These are phyloP conservation scores for Crossocerus cetratus DNA, from an alignment of 2,888 invertebrate species.

Conservation along the genomic window DNA sequence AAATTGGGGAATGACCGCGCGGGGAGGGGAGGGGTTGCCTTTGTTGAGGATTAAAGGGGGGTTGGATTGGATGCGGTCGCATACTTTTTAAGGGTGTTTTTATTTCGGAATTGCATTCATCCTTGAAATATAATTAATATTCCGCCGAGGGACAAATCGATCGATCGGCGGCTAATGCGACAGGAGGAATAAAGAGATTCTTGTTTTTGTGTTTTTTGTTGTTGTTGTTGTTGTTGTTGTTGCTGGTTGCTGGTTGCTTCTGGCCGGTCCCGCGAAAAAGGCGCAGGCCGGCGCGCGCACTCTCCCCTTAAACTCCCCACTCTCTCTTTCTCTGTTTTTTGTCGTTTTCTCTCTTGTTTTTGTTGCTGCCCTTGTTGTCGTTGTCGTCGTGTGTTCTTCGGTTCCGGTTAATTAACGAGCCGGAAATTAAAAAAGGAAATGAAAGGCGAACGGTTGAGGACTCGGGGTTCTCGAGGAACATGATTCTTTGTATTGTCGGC, in stretches of 20 bases:
- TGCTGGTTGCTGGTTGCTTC: neutral
- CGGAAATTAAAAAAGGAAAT: constrained; percentile 30
- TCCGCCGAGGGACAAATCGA: constrained; percentile 56
- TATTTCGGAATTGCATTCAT: constrained; percentile 63
- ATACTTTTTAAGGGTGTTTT: constrained; percentile 49
- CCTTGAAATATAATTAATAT: constrained; percentile 63
- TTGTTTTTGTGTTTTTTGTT: too few species aligned
- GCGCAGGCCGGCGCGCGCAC: constrained; percentile 24
- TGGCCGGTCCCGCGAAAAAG: constrained; percentile 33
- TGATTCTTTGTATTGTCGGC: constrained; percentile 41
- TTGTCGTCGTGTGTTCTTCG: constrained; percentile 4
- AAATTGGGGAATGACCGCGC: neutral
- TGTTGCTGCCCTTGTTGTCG: constrained; percentile 4
- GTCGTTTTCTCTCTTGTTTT: constrained; percentile 5
- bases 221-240: too few species aligned
- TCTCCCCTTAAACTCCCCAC: neutral
- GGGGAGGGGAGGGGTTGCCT: neutral
- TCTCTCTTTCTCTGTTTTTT: constrained; percentile 4
- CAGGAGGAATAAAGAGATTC: constrained; percentile 38
- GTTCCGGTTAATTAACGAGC: constrained; percentile 23
- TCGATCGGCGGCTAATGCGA: constrained; percentile 43
- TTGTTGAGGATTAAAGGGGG: too few species aligned
- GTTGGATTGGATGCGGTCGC: neutral
- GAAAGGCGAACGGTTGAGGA: constrained; percentile 33
- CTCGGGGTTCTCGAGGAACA: constrained; percentile 48